phyloP scores from a whole-genome alignment of 1,140 invertebrate genomes.

The Protaetia brevitarsis region DNA sequence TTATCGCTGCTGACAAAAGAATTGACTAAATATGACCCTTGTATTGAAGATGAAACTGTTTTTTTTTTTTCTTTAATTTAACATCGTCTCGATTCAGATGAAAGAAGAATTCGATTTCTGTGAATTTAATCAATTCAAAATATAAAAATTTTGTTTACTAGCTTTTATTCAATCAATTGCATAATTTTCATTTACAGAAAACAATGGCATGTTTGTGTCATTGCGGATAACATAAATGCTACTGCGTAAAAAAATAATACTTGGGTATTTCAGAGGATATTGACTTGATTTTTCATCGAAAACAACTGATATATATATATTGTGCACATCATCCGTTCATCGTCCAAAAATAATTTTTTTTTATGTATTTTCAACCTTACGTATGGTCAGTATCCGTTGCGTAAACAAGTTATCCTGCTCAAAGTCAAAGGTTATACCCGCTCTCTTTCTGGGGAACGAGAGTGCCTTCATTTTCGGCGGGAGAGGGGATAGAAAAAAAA shows the following conservation, averaged over 20 bases:
- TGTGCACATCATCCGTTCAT: neutral
- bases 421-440: neutral
- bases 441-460: neutral
- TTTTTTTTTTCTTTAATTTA: too few relatives aligned
- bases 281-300: neutral
- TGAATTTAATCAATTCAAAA: too few relatives aligned
- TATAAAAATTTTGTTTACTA: too few relatives aligned
- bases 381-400: neutral
- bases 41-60: too few relatives aligned
- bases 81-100: too few relatives aligned
- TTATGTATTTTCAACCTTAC: neutral
- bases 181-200: too few relatives aligned
- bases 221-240: neutral
- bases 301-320: neutral
- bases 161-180: too few relatives aligned
- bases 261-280: neutral
- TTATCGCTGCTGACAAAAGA: too few relatives aligned
- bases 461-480: neutral
- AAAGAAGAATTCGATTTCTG: too few relatives aligned
- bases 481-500: neutral
- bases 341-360: neutral
- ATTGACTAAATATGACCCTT: too few relatives aligned
- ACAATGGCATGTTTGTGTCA: neutral
- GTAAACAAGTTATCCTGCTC: neutral
- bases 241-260: neutral